phyloP scores from a whole-genome alignment of 2,888 invertebrate genomes.

The Tipula lateralis region DNA sequence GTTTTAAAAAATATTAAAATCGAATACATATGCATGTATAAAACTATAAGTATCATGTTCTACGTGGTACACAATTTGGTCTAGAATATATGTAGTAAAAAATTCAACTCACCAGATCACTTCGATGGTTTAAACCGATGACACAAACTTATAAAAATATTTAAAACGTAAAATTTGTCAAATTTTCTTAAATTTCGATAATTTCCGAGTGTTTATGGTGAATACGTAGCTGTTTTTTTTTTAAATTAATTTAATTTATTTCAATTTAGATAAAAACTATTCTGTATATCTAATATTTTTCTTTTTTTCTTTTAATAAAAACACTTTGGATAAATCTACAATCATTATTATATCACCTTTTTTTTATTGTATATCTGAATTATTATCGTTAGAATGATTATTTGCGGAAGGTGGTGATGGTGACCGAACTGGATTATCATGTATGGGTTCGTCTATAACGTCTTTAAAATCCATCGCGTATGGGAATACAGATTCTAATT shows the following conservation, averaged over 20 bases:
- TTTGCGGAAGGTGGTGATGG: not conserved
- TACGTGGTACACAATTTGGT: not conserved
- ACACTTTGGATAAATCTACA: slow-evolving; percentile 9
- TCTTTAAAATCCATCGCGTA: slow-evolving; percentile 70
- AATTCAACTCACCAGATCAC: not conserved
- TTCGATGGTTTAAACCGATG: not conserved
- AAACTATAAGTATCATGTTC: no score
- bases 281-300: not conserved
- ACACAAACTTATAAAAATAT: not conserved
- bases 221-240: not conserved
- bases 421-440: not conserved
- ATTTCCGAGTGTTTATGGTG: not conserved
- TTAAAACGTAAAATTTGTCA: slow-evolving; percentile 4
- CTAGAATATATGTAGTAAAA: not conserved
- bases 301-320: not conserved
- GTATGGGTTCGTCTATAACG: not conserved
- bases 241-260: slow-evolving; percentile 3
- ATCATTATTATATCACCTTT: slow-evolving; percentile 7
- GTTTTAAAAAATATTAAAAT: not conserved
- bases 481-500: slow-evolving; percentile 71
- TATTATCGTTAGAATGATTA: not conserved
- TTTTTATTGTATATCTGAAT: slow-evolving; percentile 7
- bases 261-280: slow-evolving; percentile 1
- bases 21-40: no score
- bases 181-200: not conserved